phyloP scores from a whole-genome alignment of 1,140 invertebrate genomes.

The Bombus sibiricus region DNA sequence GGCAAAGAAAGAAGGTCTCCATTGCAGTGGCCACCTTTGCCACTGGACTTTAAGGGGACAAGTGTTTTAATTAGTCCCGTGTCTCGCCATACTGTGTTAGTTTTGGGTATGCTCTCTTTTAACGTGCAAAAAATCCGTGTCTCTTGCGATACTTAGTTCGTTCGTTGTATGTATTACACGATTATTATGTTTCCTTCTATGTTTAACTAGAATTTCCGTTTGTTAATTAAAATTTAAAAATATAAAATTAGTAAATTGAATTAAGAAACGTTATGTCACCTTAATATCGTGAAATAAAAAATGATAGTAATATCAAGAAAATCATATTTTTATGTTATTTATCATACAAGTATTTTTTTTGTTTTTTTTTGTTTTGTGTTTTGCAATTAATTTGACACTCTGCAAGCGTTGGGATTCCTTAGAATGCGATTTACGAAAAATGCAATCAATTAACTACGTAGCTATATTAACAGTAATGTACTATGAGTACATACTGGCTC shows the following conservation, averaged over 20 bases:
- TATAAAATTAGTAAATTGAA: not conserved
- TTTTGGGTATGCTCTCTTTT: not conserved
- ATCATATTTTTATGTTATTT: too few species aligned
- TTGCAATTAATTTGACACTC: too few species aligned
- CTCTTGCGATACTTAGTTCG: not conserved
- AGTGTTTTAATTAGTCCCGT: constrained; percentile 41
- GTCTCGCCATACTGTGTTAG: constrained; percentile 13
- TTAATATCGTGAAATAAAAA: too few species aligned
- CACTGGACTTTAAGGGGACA: constrained; percentile 9
- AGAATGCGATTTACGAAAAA: too few species aligned
- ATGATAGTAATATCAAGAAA: too few species aligned
- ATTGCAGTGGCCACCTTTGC: constrained; percentile 4
- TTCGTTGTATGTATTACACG: not conserved
- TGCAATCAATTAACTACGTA: too few species aligned
- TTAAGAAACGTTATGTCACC: too few species aligned
- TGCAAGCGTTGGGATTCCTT: too few species aligned
- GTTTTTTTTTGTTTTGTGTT: too few species aligned
- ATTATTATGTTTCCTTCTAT: not conserved
- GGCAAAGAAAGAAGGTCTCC: not conserved
- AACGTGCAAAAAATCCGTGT: not conserved
- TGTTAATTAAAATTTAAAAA: not conserved
- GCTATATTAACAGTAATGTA: too few species aligned
- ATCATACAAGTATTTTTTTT: too few species aligned
- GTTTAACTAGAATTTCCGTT: too few species aligned
- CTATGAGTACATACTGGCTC: not conserved